Evolutionary conservation across 2,888 invertebrate genomes (phyloP).

Genomic region (Troides oblongomaculatus): DNA sequence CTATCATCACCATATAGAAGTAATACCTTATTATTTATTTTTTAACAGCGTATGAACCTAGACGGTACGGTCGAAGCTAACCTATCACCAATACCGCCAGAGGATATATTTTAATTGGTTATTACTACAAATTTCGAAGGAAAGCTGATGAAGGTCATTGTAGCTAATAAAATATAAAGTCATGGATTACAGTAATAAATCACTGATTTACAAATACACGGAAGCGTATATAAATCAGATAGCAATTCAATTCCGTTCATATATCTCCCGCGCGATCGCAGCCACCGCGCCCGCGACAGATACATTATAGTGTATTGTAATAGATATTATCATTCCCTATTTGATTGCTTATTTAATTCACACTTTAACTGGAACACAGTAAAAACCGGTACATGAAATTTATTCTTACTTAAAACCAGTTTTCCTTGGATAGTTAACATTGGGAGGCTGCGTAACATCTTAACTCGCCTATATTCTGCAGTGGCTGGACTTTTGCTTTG

Average conservation of each 20-base stretch:
- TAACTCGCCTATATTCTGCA: too few relatives aligned
- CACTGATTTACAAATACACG: conserved; percentile 14
- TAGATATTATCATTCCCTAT: conserved; percentile 41
- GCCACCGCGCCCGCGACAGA: conserved; percentile 19
- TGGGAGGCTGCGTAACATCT: too few relatives aligned
- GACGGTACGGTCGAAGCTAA: too few relatives aligned
- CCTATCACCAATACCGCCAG: too few relatives aligned
- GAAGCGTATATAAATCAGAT: conserved; percentile 17
- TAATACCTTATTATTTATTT: too few relatives aligned
- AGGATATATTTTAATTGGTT: neutral
- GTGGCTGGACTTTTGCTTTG: too few relatives aligned
- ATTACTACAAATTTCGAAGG: neutral
- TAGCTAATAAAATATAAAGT: conserved; percentile 3
- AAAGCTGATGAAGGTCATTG: neutral
- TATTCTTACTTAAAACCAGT: neutral
- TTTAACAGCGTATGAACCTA: too few relatives aligned
- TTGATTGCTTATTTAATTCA: conserved; percentile 24
- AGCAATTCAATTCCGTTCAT: conserved; percentile 24
- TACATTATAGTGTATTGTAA: conserved; percentile 38
- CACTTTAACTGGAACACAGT: neutral
- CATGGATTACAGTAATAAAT: neutral
- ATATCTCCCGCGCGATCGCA: conserved; percentile 13
- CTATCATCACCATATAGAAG: too few relatives aligned
- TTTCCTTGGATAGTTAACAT: too few relatives aligned
- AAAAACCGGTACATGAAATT: neutral